Percentiles rank a stretch among this genome's conserved stretches.
phyloP scores from a whole-genome alignment of 2,888 invertebrate species.

The Leucophora obtusa region DNA sequence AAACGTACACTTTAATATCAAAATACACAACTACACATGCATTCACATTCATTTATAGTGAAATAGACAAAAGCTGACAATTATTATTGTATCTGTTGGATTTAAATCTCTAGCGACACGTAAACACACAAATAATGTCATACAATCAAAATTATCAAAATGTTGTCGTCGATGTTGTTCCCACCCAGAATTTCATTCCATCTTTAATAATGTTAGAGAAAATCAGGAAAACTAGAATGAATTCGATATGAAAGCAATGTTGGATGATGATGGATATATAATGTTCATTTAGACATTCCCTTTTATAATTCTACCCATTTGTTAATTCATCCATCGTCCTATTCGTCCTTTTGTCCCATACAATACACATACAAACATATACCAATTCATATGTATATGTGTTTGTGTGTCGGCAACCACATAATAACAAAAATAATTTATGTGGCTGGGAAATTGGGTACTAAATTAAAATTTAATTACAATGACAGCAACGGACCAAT shows the following conservation, averaged over 20 bases:
- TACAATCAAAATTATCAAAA: constrained; percentile 5
- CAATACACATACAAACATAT: background rate
- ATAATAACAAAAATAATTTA: constrained; percentile 65
- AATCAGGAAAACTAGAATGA: background rate
- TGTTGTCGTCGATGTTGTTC: background rate
- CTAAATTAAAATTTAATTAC: constrained; percentile 68
- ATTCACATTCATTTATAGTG: constrained; percentile 19
- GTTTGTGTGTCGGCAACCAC: constrained; percentile 59
- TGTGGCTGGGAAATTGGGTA: constrained; percentile 66
- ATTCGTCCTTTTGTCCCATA: background rate
- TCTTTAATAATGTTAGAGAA: background rate
- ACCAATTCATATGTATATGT: constrained; percentile 48
- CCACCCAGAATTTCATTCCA: too few relatives aligned
- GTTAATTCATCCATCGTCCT: background rate
- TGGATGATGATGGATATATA: background rate
- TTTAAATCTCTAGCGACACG: constrained; percentile 28
- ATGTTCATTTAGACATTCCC: background rate
- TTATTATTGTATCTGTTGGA: constrained; percentile 28
- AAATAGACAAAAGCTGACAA: constrained; percentile 44
- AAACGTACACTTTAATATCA: too few relatives aligned
- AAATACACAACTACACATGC: constrained; percentile 7
- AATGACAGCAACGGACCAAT: constrained; percentile 63
- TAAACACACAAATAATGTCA: background rate
- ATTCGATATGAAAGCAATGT: background rate
- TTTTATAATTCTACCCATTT: background rate